Evolutionary conservation across 2,888 invertebrate genomes (phyloP).

Genomic region (Chrysotoxum bicinctum): DNA sequence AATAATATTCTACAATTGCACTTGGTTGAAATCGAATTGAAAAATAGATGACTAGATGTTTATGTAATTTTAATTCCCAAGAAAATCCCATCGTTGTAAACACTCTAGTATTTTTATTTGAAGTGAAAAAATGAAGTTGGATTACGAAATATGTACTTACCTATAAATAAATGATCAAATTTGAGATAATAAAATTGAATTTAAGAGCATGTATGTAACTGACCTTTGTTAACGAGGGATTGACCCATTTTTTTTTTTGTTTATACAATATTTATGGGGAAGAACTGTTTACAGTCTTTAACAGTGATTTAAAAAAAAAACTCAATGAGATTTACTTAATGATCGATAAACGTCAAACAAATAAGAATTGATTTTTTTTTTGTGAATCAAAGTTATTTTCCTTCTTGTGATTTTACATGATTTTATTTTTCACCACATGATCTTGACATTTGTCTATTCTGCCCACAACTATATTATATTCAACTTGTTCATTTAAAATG

Average conservation of each 20-base stretch:
- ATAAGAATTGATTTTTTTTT: not conserved
- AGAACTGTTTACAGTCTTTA: constrained; percentile 27
- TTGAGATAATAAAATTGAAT: constrained; percentile 12
- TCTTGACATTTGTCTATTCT: constrained; percentile 47
- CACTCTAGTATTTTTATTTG: constrained; percentile 17
- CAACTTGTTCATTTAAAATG: constrained; percentile 12
- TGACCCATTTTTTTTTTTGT: constrained; percentile 43
- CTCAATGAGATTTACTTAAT: not conserved
- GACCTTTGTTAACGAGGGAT: constrained; percentile 45
- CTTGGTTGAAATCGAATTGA: constrained; percentile 25
- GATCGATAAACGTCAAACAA: constrained; percentile 16
- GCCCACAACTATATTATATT: not conserved
- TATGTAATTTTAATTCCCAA: constrained; percentile 55
- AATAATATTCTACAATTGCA: constrained; percentile 63
- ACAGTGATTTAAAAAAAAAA: not conserved
- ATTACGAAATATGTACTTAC: constrained; percentile 41
- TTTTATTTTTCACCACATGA: not conserved
- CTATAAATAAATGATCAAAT: not conserved
- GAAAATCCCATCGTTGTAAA: constrained; percentile 22
- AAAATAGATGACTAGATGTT: constrained; percentile 58
- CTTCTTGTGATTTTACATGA: not conserved
- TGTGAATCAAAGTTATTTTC: constrained; percentile 9
- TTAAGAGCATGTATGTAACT: constrained; percentile 14
- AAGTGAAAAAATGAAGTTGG: not conserved
- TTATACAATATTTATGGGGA: not conserved